Conservation (phyloP, 2,113 vertebrate genomes). For the Seriola rivoliana region DNA sequence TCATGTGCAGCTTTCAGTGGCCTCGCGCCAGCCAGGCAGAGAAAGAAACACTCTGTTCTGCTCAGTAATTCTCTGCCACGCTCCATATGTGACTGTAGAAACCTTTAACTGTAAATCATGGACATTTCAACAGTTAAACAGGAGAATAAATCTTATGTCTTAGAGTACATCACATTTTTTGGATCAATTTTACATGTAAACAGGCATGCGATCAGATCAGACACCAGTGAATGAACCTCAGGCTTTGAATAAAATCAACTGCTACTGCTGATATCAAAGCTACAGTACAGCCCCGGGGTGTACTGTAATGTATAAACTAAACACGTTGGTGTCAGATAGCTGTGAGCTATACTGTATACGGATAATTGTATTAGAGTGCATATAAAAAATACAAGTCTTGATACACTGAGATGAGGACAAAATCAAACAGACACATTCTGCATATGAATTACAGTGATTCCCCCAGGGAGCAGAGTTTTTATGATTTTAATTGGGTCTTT, state of each 20-base stretch:
- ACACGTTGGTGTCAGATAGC: conserved; percentile 26
- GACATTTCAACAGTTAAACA: neutral
- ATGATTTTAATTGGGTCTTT: too few relatives aligned
- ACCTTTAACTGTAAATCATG: conserved; percentile 26
- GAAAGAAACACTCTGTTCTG: conserved; percentile 23
- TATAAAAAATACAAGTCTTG: conserved; percentile 10
- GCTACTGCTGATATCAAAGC: conserved; percentile 23
- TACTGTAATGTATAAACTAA: conserved; percentile 22
- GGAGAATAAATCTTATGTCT: neutral
- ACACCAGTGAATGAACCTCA: conserved; percentile 14
- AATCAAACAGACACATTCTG: conserved; percentile 27
- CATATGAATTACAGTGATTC: conserved; percentile 25
- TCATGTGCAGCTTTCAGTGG: conserved; percentile 27
- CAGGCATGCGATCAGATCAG: conserved; percentile 20
- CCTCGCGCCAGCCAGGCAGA: conserved; percentile 24
- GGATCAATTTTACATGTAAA: neutral
- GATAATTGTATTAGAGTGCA: conserved; percentile 29
- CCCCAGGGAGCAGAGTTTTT: conserved; percentile 3
- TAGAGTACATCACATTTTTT: neutral
- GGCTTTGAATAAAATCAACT: conserved; percentile 8
- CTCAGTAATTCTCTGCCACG: conserved; percentile 23
- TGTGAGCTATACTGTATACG: conserved; percentile 10
- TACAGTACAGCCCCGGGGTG: neutral
- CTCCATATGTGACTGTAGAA: conserved; percentile 17
- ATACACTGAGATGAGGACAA: neutral